A percentile compares a stretch with the other conserved stretches of the same genome.
Conservation (phyloP, 2,888 invertebrate genomes). For the Drosophila imparisetae region DNA sequence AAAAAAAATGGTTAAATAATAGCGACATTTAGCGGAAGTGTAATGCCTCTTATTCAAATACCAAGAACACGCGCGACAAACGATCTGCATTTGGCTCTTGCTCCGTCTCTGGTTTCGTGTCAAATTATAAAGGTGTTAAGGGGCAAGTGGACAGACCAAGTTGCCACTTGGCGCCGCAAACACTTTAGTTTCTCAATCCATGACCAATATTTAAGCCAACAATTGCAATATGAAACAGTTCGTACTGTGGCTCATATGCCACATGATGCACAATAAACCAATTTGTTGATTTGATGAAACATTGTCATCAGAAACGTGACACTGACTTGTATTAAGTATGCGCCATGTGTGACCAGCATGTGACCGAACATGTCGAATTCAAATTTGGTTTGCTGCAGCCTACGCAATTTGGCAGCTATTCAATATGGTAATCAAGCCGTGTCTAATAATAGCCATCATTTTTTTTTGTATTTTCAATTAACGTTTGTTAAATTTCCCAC, state of each 20-base stretch:
- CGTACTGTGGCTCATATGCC: constrained; percentile 13
- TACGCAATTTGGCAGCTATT: background rate
- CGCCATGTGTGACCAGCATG: constrained; percentile 48
- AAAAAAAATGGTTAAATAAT: constrained; percentile 77
- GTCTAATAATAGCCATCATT: background rate
- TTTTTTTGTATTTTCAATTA: background rate
- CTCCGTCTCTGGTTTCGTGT: constrained; percentile 39
- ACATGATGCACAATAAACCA: constrained; percentile 41
- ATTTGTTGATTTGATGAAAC: constrained; percentile 36
- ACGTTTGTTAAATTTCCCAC: background rate
- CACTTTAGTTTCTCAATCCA: constrained; percentile 67
- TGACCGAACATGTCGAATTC: constrained; percentile 29
- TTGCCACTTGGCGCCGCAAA: background rate
- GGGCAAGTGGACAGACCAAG: constrained; percentile 13
- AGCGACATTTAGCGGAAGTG: constrained; percentile 77
- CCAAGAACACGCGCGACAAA: constrained; percentile 71
- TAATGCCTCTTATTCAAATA: constrained; percentile 58
- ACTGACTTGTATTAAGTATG: constrained; percentile 55
- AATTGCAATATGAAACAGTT: constrained; percentile 7
- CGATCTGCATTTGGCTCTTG: constrained; percentile 42
- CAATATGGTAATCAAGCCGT: background rate
- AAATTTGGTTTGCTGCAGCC: background rate
- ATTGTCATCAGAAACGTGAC: constrained; percentile 59
- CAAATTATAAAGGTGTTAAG: constrained; percentile 66
- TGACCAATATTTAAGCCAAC: background rate